phyloP scores from a whole-genome alignment of 1,140 invertebrate genomes.

The Ruditapes philippinarum region DNA sequence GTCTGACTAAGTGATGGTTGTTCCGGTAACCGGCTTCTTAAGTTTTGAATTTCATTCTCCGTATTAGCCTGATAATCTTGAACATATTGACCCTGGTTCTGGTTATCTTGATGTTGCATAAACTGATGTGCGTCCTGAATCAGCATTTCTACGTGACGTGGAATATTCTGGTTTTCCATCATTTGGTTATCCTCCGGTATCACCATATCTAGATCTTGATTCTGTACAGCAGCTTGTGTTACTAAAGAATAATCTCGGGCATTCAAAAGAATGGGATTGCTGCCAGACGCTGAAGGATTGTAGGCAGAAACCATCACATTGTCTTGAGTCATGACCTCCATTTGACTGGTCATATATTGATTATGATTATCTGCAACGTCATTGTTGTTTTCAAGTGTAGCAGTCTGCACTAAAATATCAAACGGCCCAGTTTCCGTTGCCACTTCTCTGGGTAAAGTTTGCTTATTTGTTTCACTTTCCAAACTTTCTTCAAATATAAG shows the following conservation, averaged over 20 bases:
- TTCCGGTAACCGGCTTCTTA: not conserved
- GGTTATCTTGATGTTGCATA: conserved; percentile 12
- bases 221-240: not conserved
- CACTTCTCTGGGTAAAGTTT: not conserved
- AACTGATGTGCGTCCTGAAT: conserved; percentile 45
- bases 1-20: not conserved
- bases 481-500: not conserved
- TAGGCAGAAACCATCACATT: not conserved
- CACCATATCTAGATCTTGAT: conserved; percentile 37
- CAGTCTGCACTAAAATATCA: conserved; percentile 12
- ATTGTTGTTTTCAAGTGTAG: not conserved
- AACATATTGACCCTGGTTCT: not conserved
- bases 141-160: conserved; percentile 43
- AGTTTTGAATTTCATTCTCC: not conserved
- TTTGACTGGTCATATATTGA: not conserved
- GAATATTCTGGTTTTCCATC: conserved; percentile 36
- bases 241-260: conserved; percentile 27
- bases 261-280: not conserved
- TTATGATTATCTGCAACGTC: not conserved
- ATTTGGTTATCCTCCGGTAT: conserved; percentile 12
- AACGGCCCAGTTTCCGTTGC: not conserved
- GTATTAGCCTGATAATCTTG: conserved; percentile 1
- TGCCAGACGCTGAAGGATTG: not conserved
- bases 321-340: not conserved
- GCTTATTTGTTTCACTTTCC: not conserved